Evolutionary conservation across 2,113 vertebrate genomes (phyloP).

Genomic region (Asarcornis scutulata): DNA sequence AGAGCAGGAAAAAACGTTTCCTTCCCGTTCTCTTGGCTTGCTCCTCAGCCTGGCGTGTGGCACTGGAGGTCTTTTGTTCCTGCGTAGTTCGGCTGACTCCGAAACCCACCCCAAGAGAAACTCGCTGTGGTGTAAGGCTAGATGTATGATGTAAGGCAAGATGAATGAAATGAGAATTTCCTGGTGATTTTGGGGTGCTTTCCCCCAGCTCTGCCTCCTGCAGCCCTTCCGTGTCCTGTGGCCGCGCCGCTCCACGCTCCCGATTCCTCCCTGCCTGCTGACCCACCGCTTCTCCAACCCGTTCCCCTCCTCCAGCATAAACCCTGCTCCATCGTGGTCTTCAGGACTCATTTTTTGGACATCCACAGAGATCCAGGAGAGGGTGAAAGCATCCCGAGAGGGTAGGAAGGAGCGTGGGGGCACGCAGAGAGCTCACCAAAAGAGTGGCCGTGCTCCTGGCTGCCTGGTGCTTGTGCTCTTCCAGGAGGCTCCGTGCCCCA

Average conservation of each 20-base stretch:
- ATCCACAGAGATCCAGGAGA: background rate
- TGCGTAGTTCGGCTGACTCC: too few relatives aligned
- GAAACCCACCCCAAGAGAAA: too few relatives aligned
- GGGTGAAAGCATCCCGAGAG: background rate
- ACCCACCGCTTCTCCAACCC: background rate
- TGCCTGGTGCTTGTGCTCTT: background rate
- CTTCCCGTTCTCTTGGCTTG: too few relatives aligned
- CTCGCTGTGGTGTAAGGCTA: too few relatives aligned
- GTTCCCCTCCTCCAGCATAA: accelerated
- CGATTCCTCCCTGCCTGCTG: background rate
- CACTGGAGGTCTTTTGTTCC: too few relatives aligned
- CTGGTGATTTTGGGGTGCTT: background rate
- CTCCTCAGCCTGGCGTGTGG: too few relatives aligned
- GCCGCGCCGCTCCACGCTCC: background rate
- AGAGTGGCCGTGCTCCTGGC: background rate
- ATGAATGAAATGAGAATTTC: background rate
- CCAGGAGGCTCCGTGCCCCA: background rate
- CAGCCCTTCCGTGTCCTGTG: background rate
- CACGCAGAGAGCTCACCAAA: background rate
- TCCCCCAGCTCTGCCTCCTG: background rate
- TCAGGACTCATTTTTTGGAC: background rate
- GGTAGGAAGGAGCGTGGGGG: background rate
- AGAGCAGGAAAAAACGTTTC: too few relatives aligned
- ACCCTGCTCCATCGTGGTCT: accelerated
- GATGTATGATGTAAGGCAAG: background rate